Evolutionary conservation across 2,113 vertebrate species (phyloP).

Genomic region (Platysteira castanea): DNA sequence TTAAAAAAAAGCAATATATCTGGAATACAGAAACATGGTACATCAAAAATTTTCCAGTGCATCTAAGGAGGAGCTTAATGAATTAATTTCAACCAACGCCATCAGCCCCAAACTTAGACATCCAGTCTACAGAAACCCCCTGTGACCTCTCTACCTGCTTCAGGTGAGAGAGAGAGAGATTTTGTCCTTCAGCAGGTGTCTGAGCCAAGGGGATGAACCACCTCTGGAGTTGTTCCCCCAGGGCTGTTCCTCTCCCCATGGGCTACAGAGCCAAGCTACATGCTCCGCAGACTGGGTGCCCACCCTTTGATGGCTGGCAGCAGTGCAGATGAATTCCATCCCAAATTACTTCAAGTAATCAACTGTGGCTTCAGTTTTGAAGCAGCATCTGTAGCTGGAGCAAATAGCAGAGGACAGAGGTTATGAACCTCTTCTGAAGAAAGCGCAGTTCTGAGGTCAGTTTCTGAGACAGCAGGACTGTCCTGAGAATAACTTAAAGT

Average conservation of each 20-base stretch:
- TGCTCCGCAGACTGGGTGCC: not conserved
- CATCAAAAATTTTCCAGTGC: slow-evolving; percentile 68
- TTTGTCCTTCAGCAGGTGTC: not conserved
- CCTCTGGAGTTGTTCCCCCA: not conserved
- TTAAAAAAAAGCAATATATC: slow-evolving; percentile 50
- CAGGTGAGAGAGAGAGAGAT: not conserved
- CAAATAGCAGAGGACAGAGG: not conserved
- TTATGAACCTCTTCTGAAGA: slow-evolving; percentile 1
- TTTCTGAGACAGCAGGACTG: not conserved
- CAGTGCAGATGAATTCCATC: slow-evolving; percentile 27
- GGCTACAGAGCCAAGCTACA: not conserved
- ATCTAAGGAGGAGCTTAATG: slow-evolving; percentile 26
- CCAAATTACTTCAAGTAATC: slow-evolving; percentile 60
- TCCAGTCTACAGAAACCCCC: not conserved
- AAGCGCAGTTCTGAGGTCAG: not conserved
- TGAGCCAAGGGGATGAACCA: not conserved
- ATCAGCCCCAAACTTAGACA: not conserved
- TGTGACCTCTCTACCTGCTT: not conserved
- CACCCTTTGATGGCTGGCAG: not conserved
- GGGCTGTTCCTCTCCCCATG: not conserved
- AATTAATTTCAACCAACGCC: not conserved
- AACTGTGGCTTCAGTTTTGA: slow-evolving; percentile 53
- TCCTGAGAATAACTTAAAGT: not conserved
- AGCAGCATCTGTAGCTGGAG: slow-evolving; percentile 40
- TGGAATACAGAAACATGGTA: slow-evolving; percentile 65